Evolutionary conservation across 92 coral and sea anemone genomes (phyloP), one percentile per base, ranked within the genome.

Genomic region (Zoanthus sociatus): DNA sequence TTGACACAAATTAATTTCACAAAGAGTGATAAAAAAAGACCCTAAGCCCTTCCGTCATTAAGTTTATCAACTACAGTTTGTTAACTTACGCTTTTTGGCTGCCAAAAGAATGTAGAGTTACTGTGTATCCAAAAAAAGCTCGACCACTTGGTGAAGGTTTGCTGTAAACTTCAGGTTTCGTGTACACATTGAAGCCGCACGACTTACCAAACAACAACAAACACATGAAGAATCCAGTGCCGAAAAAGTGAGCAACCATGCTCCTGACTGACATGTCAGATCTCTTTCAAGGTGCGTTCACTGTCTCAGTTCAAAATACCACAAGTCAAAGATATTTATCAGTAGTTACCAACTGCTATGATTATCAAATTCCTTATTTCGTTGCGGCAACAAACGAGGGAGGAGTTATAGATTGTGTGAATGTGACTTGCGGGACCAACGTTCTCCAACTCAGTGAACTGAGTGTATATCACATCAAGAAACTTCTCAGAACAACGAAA

Each of bases 1-100:
- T 21, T 54, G 82, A 77, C 82, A 77, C 82, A 77, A 77, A 77
- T 77, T 77, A 77, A 77, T 77, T 77, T 77, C 67, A 53, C 82
- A 12, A 77, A 53, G 45, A 77, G 68, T 33, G 82, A 77, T 77
- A 77, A 77, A 54, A 45, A 50, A 13, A 61, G 48, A 42, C 79
- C 54, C 79, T 47, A 26, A 48, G 32, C 21, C 30, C 21, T 10
- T 15, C 31, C 45, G 21, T 31, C 66, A 51, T 44, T 13, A 77
- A 37, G 42, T 37, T 37, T 37, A 53, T 63, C 69, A n/a, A n/a
- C 26, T 9, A 8, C 51, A 9, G 78, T 74, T 51, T 77, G 15
- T 13, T 44, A 26, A 81, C 85, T 81, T 50, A 81, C 76, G 60
- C 46, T 26, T 81, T 66, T 0, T 66, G 7, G 47, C 17, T 50